Conservation (phyloP, 23 tunicate species). For the Ascidia mentula region DNA sequence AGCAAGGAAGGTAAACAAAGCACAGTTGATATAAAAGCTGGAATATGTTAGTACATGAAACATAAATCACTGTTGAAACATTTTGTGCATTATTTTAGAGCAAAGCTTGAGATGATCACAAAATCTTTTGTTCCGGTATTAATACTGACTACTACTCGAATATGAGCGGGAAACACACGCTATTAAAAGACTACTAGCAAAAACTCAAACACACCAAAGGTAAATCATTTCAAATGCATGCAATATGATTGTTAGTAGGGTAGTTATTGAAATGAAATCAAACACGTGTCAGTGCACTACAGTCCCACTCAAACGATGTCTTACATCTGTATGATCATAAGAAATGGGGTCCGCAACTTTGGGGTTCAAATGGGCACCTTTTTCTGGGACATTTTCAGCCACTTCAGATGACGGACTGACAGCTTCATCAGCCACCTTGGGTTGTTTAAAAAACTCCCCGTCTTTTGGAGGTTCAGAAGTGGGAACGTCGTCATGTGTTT, state of each 20-base stretch:
- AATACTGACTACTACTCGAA: too few relatives aligned
- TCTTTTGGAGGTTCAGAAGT: not conserved
- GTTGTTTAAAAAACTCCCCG: not conserved
- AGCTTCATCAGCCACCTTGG: not conserved
- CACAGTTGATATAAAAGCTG: too few relatives aligned
- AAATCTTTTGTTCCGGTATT: too few relatives aligned
- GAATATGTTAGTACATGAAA: too few relatives aligned
- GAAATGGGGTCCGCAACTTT: too few relatives aligned
- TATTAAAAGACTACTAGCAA: not conserved
- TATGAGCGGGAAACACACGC: too few relatives aligned
- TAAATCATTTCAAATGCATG: not conserved
- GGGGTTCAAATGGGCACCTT: too few relatives aligned
- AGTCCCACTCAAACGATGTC: not conserved
- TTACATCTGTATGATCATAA: not conserved
- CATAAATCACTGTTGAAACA: too few relatives aligned
- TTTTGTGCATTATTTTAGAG: too few relatives aligned
- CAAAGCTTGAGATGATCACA: too few relatives aligned
- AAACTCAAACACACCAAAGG: not conserved
- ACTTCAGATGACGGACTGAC: not conserved
- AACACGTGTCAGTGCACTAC: not conserved
- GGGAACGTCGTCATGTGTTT: not conserved
- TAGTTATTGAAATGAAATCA: not conserved
- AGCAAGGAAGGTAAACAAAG: too few relatives aligned
- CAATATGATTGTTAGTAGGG: not conserved
- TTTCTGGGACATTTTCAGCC: not conserved